Conservation (phyloP, 2,888 invertebrate species). For the Diarsia brunnea region DNA sequence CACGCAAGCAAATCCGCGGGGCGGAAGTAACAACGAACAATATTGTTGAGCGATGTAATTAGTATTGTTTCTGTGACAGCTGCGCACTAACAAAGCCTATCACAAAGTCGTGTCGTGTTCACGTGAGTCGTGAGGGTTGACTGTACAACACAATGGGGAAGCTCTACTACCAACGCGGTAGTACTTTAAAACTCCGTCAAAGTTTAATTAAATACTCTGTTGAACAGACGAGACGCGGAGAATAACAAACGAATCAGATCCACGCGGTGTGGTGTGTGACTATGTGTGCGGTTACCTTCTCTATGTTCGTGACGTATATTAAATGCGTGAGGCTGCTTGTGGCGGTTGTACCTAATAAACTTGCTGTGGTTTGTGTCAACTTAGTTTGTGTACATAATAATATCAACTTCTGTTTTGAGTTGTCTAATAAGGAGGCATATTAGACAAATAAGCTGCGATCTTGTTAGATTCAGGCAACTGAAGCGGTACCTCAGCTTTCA, state of each 20-base stretch:
- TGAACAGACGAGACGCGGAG: conserved; percentile 23
- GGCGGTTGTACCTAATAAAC: conserved; percentile 1
- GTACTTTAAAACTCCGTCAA: conserved; percentile 52
- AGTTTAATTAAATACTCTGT: conserved; percentile 63
- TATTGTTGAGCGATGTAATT: conserved; percentile 40
- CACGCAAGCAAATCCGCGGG: background rate
- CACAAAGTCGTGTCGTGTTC: conserved; percentile 26
- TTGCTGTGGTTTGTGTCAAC: background rate
- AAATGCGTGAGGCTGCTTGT: conserved; percentile 11
- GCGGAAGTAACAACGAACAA: background rate
- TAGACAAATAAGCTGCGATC: background rate
- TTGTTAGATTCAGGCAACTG: background rate
- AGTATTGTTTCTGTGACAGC: conserved; percentile 41
- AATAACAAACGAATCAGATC: conserved; percentile 56
- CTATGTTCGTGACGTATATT: conserved; percentile 9
- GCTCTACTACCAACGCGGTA: conserved; percentile 27
- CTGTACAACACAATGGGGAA: conserved; percentile 50
- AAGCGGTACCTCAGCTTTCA: background rate
- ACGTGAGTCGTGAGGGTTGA: conserved; percentile 25
- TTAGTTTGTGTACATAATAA: background rate
- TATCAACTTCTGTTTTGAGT: background rate
- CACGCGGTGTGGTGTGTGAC: conserved; percentile 4
- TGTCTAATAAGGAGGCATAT: background rate
- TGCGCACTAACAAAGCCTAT: conserved; percentile 47
- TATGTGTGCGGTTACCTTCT: conserved; percentile 37